Conservation (phyloP, 2,888 invertebrate genomes). For the Pandemis corylana region DNA sequence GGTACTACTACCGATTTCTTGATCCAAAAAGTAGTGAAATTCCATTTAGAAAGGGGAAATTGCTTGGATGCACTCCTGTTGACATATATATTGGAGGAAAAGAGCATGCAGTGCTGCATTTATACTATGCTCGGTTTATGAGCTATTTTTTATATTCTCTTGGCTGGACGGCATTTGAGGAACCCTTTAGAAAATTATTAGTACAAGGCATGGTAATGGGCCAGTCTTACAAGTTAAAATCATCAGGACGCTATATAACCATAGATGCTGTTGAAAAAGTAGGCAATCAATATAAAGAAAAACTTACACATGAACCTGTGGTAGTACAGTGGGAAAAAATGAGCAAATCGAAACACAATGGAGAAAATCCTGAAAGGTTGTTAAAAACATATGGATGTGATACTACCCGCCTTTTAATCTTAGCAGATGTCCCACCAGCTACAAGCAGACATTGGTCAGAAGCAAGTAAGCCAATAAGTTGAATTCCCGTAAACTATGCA, state of each 20-base stretch:
- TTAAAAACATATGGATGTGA: constrained; percentile 94
- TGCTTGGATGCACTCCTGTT: constrained; percentile 91
- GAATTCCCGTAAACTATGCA: background rate
- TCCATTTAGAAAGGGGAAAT: constrained; percentile 87
- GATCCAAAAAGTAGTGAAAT: constrained; percentile 89
- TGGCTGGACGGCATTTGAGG: constrained; percentile 89
- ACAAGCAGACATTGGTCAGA: constrained; percentile 96
- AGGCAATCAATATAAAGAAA: constrained; percentile 86
- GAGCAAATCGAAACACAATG: constrained; percentile 99
- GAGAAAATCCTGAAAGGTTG: constrained; percentile 95
- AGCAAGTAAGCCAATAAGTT: constrained; percentile 86
- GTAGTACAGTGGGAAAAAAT: constrained; percentile 97
- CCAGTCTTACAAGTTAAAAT: constrained; percentile 89
- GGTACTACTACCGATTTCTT: constrained; percentile 97
- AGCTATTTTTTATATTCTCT: constrained; percentile 94
- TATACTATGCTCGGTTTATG: constrained; percentile 98
- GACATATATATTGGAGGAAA: constrained; percentile 98
- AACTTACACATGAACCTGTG: constrained; percentile 88
- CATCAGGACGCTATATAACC: constrained; percentile 91
- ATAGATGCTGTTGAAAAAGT: constrained; percentile 87
- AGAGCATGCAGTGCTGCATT: constrained; percentile 98
- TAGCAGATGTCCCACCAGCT: constrained; percentile 95
- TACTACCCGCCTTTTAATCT: constrained; percentile 94
- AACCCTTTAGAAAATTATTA: constrained; percentile 96
- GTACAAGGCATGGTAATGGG: constrained; percentile 99